Percentiles rank a stretch among this genome's conserved stretches.
phyloP scores from a whole-genome alignment of 2,888 invertebrate species.

The Actias luna region DNA sequence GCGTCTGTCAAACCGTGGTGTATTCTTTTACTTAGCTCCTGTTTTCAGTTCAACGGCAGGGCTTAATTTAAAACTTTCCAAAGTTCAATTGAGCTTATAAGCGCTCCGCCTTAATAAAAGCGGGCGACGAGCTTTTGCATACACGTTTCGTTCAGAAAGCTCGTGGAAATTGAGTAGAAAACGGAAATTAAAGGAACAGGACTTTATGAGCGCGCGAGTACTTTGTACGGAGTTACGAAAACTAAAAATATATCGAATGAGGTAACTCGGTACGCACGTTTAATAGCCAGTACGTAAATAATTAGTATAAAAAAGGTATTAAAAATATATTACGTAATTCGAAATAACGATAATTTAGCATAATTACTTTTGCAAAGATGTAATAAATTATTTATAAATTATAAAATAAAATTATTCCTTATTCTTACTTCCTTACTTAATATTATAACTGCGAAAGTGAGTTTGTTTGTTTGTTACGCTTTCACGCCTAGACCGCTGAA shows the following conservation, averaged over 20 bases:
- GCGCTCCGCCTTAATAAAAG: slow-evolving; percentile 35
- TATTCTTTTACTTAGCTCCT: slow-evolving; percentile 6
- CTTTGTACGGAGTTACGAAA: not conserved
- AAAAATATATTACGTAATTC: no score
- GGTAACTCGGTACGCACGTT: slow-evolving; percentile 1
- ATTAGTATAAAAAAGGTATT: no score
- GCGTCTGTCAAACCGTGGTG: slow-evolving; percentile 8
- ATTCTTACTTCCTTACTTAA: no score
- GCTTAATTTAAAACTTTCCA: slow-evolving; percentile 25
- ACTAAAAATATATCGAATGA: slow-evolving; percentile 4
- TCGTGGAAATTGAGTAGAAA: slow-evolving; percentile 51
- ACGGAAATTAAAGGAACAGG: slow-evolving; percentile 65
- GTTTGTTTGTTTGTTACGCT: no score
- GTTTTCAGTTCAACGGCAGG: slow-evolving; percentile 18
- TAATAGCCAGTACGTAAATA: not conserved
- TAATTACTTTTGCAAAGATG: no score
- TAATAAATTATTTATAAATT: no score
- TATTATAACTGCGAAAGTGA: no score
- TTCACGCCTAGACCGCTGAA: no score
- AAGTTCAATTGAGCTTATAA: slow-evolving; percentile 31
- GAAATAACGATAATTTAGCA: no score
- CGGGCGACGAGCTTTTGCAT: slow-evolving; percentile 43
- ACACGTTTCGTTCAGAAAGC: slow-evolving; percentile 44
- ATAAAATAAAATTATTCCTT: no score
- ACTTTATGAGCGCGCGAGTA: slow-evolving; percentile 15